Percentiles rank a stretch among this genome's conserved stretches.
phyloP scores from a whole-genome alignment of 2,113 vertebrate genomes.

The Saimiri boliviensis region DNA sequence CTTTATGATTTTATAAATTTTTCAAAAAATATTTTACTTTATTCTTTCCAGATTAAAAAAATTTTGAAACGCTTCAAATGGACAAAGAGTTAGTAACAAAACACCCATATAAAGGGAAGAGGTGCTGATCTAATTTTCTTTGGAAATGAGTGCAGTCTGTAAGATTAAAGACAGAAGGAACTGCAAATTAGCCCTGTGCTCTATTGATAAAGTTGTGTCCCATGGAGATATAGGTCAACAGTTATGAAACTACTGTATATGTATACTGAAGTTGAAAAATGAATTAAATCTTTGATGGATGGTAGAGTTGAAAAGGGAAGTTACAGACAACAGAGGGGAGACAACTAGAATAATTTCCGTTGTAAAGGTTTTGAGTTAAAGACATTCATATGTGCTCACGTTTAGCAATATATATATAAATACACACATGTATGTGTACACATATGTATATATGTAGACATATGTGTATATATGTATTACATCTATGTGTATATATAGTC shows the following conservation, averaged over 20 bases:
- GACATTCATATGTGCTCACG: neutral
- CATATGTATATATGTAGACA: neutral
- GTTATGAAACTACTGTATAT: neutral
- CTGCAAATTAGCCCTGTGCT: neutral
- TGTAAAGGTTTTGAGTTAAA: neutral
- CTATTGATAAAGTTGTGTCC: neutral
- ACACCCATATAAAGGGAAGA: neutral
- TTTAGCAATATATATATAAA: neutral
- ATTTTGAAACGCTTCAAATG: neutral
- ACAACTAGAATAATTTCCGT: neutral
- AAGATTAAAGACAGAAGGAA: neutral
- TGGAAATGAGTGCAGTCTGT: neutral
- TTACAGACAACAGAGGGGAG: neutral
- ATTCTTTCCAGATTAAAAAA: neutral
- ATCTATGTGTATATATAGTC: neutral
- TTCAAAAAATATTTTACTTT: neutral
- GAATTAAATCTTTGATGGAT: neutral
- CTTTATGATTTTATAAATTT: neutral
- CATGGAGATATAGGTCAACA: neutral
- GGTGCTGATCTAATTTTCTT: neutral
- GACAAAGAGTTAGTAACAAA: neutral
- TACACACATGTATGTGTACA: neutral
- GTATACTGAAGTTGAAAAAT: neutral
- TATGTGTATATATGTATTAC: too few species aligned
- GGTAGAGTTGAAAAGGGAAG: neutral